phyloP scores from a whole-genome alignment of 1,140 invertebrate species.

The Eurosta solidaginis region DNA sequence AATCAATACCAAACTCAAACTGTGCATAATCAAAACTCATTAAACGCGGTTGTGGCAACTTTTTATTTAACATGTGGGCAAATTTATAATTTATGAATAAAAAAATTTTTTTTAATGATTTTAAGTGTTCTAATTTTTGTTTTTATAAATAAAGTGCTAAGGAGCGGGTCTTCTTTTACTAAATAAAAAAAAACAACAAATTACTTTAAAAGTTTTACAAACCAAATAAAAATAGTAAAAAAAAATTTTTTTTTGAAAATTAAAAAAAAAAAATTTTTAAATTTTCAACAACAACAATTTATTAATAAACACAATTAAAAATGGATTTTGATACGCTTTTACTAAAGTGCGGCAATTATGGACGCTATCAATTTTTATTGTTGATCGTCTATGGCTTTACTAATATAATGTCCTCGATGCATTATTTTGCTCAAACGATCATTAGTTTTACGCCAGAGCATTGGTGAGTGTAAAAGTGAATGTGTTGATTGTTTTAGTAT shows the following conservation, averaged over 20 bases:
- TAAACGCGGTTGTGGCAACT: neutral
- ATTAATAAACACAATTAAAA: too few relatives aligned
- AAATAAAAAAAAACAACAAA: too few relatives aligned
- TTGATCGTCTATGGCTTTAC: constrained; percentile 65
- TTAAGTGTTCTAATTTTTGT: too few relatives aligned
- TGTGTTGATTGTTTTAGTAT: neutral
- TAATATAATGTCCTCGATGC: constrained; percentile 63
- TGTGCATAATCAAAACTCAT: neutral
- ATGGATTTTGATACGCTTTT: constrained; percentile 66
- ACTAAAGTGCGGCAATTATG: constrained; percentile 66
- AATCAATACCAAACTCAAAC: neutral
- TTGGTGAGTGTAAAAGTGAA: constrained; percentile 41
- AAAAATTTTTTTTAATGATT: too few relatives aligned
- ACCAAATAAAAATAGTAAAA: too few relatives aligned
- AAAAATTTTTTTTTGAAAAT: too few relatives aligned
- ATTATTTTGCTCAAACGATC: constrained; percentile 66
- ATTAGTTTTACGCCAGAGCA: constrained; percentile 62
- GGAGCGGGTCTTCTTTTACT: too few relatives aligned
- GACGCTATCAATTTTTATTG: constrained; percentile 65
- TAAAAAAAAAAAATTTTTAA: too few relatives aligned
- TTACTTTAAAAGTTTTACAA: neutral
- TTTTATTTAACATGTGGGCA: too few relatives aligned
- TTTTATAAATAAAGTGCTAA: too few relatives aligned
- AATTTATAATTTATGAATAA: too few relatives aligned
- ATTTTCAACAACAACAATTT: too few relatives aligned